Percentiles rank a stretch among this genome's conserved stretches.
These are phyloP conservation scores for Rhodeus uyekii DNA, from an alignment of 2,797 vertebrate species.

Conservation along the genomic window DNA sequence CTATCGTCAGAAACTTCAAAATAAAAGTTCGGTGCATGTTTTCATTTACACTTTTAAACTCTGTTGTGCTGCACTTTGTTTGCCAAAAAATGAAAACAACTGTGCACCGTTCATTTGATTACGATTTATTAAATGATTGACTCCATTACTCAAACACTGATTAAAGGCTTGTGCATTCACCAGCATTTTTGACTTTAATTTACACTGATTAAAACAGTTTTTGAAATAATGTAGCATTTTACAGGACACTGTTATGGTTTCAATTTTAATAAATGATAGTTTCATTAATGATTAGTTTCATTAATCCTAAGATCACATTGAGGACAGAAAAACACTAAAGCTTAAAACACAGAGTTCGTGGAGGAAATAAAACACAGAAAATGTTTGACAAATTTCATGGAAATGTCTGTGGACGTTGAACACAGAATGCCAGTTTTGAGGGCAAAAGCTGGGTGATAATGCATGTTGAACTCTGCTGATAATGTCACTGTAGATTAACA, in stretches of 20 bases:
- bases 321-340: no score
- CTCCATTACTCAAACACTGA: no score
- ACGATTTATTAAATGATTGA: not conserved
- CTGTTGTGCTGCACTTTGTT: not conserved
- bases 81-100: not conserved
- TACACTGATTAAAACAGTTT: not conserved
- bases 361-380: not conserved
- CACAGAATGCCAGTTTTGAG: no score
- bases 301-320: no score
- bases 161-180: not conserved
- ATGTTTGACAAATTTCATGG: not conserved
- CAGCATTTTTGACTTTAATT: not conserved
- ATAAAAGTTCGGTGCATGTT: not conserved
- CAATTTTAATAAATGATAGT: not conserved
- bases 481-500: not conserved
- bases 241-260: not conserved
- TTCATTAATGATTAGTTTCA: no score
- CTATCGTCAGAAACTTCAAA: not conserved
- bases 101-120: not conserved
- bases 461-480: no score
- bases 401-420: not conserved
- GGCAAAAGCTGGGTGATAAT: no score
- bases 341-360: no score
- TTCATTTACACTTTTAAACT: not conserved
- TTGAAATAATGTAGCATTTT: fast-evolving